These are phyloP conservation scores for Ichneumon xanthorius DNA, from an alignment of 2,888 invertebrate genomes.

Conservation along the genomic window DNA sequence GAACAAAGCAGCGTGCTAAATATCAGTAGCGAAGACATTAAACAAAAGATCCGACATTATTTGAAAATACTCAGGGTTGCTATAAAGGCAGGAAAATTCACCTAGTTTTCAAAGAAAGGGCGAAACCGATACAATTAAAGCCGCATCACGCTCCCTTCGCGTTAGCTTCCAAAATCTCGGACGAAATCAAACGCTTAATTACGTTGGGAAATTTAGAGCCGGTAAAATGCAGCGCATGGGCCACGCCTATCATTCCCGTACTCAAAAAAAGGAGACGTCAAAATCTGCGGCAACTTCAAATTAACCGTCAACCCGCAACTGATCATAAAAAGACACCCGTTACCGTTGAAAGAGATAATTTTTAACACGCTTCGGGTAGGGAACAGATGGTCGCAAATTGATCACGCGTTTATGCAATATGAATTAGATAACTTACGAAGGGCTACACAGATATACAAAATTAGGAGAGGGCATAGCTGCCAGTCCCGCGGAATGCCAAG, in stretches of 20 bases:
- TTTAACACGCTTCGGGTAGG: constrained; percentile 73
- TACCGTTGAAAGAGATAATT: constrained; percentile 73
- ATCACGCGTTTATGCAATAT: constrained; percentile 80
- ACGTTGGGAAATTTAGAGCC: constrained; percentile 68
- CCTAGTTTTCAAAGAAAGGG: constrained; percentile 66
- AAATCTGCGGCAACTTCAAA: constrained; percentile 73
- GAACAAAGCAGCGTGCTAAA: not conserved
- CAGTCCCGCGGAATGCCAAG: constrained; percentile 79
- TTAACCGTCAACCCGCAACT: constrained; percentile 73
- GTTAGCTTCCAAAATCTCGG: constrained; percentile 45
- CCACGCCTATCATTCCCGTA: constrained; percentile 76
- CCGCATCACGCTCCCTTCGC: constrained; percentile 70
- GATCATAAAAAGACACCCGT: constrained; percentile 72
- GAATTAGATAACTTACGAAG: constrained; percentile 79
- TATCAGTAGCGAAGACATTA: constrained; percentile 1
- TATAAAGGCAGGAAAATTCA: constrained; percentile 62
- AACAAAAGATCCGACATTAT: constrained; percentile 44
- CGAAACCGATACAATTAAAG: constrained; percentile 67
- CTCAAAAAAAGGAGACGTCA: constrained; percentile 55
- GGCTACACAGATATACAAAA: constrained; percentile 76
- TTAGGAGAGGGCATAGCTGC: constrained; percentile 78
- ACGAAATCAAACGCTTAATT: constrained; percentile 65
- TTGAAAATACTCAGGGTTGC: constrained; percentile 49
- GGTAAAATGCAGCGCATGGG: constrained; percentile 74
- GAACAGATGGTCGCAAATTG: constrained; percentile 72